Conservation (phyloP, 2,113 vertebrate species). For the Arothron firmamentum region DNA sequence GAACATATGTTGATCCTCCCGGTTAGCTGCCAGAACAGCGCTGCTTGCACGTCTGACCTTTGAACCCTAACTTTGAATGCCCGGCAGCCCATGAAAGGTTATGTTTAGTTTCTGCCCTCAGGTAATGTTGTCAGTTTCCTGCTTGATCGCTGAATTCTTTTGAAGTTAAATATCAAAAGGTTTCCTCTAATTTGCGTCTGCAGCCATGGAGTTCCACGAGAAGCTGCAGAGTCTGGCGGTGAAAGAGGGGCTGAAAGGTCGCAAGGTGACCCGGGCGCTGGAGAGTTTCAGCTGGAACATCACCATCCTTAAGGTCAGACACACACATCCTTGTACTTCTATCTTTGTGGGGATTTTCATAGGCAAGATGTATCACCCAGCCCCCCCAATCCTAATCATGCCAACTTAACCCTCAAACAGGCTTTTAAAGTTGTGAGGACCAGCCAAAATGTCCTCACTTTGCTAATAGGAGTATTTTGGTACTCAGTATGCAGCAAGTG, state of each 20-base stretch:
- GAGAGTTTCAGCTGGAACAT: conserved; percentile 98
- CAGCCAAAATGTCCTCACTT: too few species aligned
- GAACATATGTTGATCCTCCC: too few species aligned
- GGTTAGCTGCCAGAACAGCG: too few species aligned
- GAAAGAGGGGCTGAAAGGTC: conserved; percentile 89
- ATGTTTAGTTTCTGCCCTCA: neutral
- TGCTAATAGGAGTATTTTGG: too few species aligned
- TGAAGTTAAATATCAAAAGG: neutral
- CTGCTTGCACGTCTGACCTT: too few species aligned
- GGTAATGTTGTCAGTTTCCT: neutral
- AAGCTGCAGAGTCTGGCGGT: conserved; percentile 83
- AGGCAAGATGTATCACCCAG: too few species aligned
- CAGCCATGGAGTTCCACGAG: conserved; percentile 95
- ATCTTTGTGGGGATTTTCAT: too few species aligned
- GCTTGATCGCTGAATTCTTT: neutral
- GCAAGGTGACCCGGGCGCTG: conserved; percentile 87
- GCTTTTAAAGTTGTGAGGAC: too few species aligned
- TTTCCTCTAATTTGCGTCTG: neutral
- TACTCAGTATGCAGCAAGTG: neutral
- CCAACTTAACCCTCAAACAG: too few species aligned
- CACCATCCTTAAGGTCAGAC: conserved; percentile 90
- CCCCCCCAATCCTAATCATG: too few species aligned
- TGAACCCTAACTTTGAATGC: too few species aligned
- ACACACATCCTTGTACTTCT: neutral
- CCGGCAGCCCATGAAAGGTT: too few species aligned